Conservation (phyloP, 2,113 vertebrate species). For the Melozone crissalis region DNA sequence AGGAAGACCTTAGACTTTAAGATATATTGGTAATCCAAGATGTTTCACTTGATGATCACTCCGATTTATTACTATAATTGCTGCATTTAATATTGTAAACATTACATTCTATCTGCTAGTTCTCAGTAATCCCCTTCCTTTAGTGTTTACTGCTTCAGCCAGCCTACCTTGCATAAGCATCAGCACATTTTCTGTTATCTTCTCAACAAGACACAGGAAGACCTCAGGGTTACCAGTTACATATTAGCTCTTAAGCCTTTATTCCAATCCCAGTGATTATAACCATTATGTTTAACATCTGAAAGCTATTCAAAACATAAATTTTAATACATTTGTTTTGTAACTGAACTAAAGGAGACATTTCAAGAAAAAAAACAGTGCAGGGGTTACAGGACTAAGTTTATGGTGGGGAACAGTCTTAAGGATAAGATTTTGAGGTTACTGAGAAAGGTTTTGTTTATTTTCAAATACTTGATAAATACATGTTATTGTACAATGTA, state of each 20-base stretch:
- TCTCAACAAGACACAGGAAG: constrained; percentile 28
- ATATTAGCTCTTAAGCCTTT: constrained; percentile 3
- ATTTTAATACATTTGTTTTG: not conserved
- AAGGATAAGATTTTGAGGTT: not conserved
- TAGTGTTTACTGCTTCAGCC: constrained; percentile 7
- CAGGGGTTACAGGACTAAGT: not conserved
- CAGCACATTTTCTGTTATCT: constrained; percentile 29
- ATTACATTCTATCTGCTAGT: not conserved
- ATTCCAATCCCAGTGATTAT: constrained; percentile 18
- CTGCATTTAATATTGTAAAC: constrained; percentile 19
- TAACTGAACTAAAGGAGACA: not conserved
- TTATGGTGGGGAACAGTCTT: not conserved
- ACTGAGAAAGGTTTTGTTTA: not conserved
- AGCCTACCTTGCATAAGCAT: constrained; percentile 33
- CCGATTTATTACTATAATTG: constrained; percentile 29
- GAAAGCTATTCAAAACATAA: constrained; percentile 12
- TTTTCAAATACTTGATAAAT: not conserved
- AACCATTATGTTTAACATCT: not conserved
- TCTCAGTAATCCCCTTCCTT: constrained; percentile 45
- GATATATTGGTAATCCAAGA: not conserved
- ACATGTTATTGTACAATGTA: not conserved
- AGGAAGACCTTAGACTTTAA: constrained; percentile 10
- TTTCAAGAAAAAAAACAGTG: not conserved
- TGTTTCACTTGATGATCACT: too few species aligned
- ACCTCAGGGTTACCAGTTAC: constrained; percentile 12